A percentile compares a stretch with the other conserved stretches of the same genome.
phyloP scores from a whole-genome alignment of 2,113 vertebrate genomes.

The Chionomys nivalis region DNA sequence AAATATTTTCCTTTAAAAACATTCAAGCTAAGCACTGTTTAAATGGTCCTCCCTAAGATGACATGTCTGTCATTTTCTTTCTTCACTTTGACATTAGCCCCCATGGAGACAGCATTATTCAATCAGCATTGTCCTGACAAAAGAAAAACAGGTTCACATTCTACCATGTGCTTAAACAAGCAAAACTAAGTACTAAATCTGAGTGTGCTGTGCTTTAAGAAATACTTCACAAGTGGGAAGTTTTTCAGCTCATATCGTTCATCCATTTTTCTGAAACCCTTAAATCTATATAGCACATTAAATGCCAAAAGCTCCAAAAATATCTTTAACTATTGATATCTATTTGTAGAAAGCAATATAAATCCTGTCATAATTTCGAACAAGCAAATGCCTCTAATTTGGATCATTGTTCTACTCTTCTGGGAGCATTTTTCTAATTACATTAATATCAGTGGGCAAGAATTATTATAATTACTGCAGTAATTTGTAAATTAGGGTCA shows the following conservation, averaged over 20 bases:
- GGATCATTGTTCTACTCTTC: background rate
- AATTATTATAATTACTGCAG: background rate
- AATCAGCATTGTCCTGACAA: constrained; percentile 54
- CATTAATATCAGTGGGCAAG: too few species aligned
- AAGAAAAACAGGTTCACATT: constrained; percentile 75
- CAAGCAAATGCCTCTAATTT: constrained; percentile 77
- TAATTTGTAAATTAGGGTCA: constrained; percentile 44
- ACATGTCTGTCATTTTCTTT: constrained; percentile 71
- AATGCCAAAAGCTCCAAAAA: constrained; percentile 80
- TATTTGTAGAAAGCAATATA: constrained; percentile 81
- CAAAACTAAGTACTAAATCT: constrained; percentile 84
- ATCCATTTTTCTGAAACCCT: constrained; percentile 83
- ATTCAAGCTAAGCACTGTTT: constrained; percentile 79
- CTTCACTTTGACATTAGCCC: constrained; percentile 69
- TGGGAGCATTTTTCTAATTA: background rate
- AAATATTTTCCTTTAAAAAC: constrained; percentile 76
- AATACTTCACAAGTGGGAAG: constrained; percentile 84
- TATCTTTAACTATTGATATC: constrained; percentile 84
- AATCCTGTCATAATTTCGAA: constrained; percentile 69
- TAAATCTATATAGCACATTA: constrained; percentile 78
- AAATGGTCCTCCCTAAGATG: constrained; percentile 78
- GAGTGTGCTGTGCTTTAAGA: constrained; percentile 77
- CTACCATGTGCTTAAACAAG: constrained; percentile 84
- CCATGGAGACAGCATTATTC: constrained; percentile 48
- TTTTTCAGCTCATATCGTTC: constrained; percentile 83